Percentiles rank a stretch among this genome's conserved stretches.
Conservation (phyloP, 1,140 invertebrate genomes). For the Planococcus citri region DNA sequence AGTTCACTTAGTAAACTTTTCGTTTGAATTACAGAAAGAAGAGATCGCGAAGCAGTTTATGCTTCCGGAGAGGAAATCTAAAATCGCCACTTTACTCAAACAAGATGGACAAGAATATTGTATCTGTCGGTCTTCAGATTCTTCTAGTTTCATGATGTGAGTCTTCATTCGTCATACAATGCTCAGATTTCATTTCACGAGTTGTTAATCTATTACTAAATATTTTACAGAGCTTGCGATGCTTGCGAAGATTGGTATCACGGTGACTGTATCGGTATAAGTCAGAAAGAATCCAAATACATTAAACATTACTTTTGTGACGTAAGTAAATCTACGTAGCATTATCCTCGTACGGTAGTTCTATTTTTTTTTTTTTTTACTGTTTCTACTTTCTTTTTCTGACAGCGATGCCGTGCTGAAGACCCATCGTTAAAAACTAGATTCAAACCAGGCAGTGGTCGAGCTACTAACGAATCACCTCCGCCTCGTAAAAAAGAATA, state of each 20-base stretch:
- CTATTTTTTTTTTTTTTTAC: background rate
- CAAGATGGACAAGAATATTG: constrained; percentile 85
- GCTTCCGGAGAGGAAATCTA: constrained; percentile 77
- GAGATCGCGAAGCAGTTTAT: constrained; percentile 82
- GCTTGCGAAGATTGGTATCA: constrained; percentile 98
- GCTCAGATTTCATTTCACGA: background rate
- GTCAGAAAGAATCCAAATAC: constrained; percentile 78
- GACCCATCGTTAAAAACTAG: constrained; percentile 25
- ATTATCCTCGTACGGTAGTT: background rate
- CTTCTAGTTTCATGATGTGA: constrained; percentile 93
- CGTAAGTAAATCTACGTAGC: constrained; percentile 15
- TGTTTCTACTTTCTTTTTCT: background rate
- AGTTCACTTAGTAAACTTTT: background rate
- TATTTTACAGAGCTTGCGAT: constrained; percentile 68
- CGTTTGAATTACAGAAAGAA: constrained; percentile 49
- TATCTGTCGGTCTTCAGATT: constrained; percentile 84
- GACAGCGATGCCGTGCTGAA: constrained; percentile 23
- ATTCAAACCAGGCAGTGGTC: constrained; percentile 26
- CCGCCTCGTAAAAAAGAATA: constrained; percentile 9
- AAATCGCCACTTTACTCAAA: constrained; percentile 75
- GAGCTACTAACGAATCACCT: background rate
- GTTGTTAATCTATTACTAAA: background rate
- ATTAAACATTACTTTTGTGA: constrained; percentile 89
- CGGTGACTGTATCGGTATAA: constrained; percentile 92
- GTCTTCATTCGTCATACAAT: constrained; percentile 29